phyloP scores from a whole-genome alignment of 2,113 vertebrate genomes.

The Periophthalmodon schlosseri region DNA sequence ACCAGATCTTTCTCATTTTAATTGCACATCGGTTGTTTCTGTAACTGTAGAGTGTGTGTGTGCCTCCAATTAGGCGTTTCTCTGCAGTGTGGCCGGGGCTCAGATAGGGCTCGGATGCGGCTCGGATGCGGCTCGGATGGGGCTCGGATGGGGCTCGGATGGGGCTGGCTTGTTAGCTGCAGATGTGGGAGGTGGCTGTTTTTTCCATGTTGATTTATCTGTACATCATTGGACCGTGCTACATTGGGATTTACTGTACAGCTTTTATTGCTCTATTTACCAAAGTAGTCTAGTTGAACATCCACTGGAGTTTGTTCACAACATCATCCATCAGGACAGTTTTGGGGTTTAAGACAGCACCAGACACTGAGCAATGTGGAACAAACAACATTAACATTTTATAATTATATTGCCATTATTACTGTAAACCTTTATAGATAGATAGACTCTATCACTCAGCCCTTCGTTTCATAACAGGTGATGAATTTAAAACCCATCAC shows the following conservation, averaged over 20 bases:
- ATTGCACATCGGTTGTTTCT: not conserved
- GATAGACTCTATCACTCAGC: too few species aligned
- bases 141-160: slow-evolving; percentile 46
- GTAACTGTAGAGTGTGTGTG: slow-evolving; percentile 2
- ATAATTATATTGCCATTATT: too few species aligned
- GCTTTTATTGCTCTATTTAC: slow-evolving; percentile 13
- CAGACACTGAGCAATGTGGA: not conserved
- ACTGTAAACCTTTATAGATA: too few species aligned
- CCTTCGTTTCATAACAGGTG: too few species aligned
- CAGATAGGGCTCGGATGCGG: slow-evolving; percentile 54
- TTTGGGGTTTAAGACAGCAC: not conserved
- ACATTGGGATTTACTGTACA: slow-evolving; percentile 1
- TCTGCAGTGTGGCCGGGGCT: slow-evolving; percentile 55
- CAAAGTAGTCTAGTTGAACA: slow-evolving; percentile 13
- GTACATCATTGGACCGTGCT: not conserved
- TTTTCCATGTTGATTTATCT: slow-evolving; percentile 10
- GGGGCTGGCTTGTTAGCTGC: slow-evolving; percentile 53
- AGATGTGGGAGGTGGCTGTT: slow-evolving; percentile 29
- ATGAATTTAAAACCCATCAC: too few species aligned
- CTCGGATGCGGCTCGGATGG: slow-evolving; percentile 69
- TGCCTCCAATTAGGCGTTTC: slow-evolving; percentile 59
- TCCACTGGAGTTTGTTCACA: slow-evolving; percentile 7
- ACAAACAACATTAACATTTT: not conserved
- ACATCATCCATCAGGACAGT: not conserved
- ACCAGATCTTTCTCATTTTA: not conserved